Evolutionary conservation across 92 coral and sea anemone genomes (phyloP).

Genomic region (Zoanthus sansibaricus): DNA sequence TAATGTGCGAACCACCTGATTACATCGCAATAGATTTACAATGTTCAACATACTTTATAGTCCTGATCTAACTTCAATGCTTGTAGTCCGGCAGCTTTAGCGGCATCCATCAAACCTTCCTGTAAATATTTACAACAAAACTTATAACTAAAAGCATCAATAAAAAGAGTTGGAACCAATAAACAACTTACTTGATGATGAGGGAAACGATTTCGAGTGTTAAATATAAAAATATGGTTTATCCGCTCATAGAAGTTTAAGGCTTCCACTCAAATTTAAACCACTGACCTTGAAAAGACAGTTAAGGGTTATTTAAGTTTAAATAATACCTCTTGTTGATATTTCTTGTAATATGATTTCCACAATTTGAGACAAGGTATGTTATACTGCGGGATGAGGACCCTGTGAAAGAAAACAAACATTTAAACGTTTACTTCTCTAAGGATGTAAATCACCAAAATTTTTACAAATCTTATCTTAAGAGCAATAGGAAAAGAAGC

Average conservation of each 20-base stretch:
- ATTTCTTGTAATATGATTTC: constrained; percentile 78
- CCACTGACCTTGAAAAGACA: too few species aligned
- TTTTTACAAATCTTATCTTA: not conserved
- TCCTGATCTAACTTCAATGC: constrained; percentile 69
- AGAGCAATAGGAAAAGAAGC: too few species aligned
- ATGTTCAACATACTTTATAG: constrained; percentile 62
- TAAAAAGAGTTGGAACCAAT: not conserved
- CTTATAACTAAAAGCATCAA: not conserved
- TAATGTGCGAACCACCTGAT: too few species aligned
- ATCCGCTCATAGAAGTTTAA: too few species aligned
- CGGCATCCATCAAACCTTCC: constrained; percentile 85
- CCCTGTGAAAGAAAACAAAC: constrained; percentile 34
- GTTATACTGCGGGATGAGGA: constrained; percentile 86
- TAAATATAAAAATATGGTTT: too few species aligned
- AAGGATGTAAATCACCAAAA: too few species aligned
- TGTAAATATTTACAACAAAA: not conserved
- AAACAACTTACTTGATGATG: too few species aligned
- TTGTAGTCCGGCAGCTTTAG: constrained; percentile 78
- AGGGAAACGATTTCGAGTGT: too few species aligned
- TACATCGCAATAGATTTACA: too few species aligned
- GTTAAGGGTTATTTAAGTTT: not conserved
- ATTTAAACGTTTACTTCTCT: too few species aligned
- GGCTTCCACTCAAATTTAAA: too few species aligned
- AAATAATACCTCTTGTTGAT: constrained; percentile 50
- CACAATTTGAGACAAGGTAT: constrained; percentile 87